Percentiles rank a stretch among this genome's conserved stretches.
These are phyloP conservation scores for Neopelma chrysocephalum DNA, from an alignment of 2,797 vertebrate genomes.

Conservation along the genomic window DNA sequence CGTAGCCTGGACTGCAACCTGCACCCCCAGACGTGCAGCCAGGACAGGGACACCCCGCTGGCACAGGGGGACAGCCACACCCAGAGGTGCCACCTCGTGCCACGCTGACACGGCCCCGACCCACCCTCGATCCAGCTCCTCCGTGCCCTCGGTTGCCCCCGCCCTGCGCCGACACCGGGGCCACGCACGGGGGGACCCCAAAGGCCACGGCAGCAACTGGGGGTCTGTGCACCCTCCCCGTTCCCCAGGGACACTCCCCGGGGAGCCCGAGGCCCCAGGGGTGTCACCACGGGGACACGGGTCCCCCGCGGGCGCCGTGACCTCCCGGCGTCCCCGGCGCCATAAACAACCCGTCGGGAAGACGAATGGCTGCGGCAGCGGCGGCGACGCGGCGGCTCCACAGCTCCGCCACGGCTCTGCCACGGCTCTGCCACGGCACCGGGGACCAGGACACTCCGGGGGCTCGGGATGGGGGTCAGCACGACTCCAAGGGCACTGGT, in stretches of 20 bases:
- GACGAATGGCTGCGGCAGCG: not conserved
- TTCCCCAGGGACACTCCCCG: not conserved
- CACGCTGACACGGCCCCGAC: accelerated
- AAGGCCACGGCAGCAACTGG: not conserved
- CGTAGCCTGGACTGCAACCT: not conserved
- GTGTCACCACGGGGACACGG: not conserved
- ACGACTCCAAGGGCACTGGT: not conserved
- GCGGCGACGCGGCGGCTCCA: not conserved
- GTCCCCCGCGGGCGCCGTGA: not conserved
- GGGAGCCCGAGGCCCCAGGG: not conserved
- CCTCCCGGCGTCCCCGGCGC: not conserved
- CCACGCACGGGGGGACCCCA: not conserved
- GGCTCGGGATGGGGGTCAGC: not conserved
- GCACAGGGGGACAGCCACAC: not conserved
- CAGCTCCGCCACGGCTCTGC: not conserved
- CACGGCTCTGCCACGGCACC: not conserved
- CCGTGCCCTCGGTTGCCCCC: not conserved
- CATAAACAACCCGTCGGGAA: not conserved
- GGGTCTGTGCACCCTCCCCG: not conserved
- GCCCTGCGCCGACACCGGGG: not conserved
- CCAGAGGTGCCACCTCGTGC: not conserved
- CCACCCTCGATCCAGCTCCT: accelerated
- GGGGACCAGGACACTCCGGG: accelerated
- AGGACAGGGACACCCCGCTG: not conserved
- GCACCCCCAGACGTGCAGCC: not conserved